A percentile compares a stretch with the other conserved stretches of the same genome.
These are phyloP conservation scores for Mastigias papua DNA, from an alignment of 30 jellyfish, hydroid and myxozoan genomes.

Conservation along the genomic window DNA sequence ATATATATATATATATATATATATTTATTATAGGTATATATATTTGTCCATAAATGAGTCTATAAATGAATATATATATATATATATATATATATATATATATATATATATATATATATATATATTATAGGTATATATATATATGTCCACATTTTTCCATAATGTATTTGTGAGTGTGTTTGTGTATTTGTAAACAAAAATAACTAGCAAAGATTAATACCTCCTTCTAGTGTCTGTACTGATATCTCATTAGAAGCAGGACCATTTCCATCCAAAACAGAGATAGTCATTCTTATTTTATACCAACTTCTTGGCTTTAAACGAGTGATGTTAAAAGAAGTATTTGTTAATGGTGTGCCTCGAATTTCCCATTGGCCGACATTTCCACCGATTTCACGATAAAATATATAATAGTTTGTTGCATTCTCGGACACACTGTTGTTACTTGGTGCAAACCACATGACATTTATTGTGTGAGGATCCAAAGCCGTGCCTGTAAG, in stretches of 20 bases:
- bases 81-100: too few relatives aligned
- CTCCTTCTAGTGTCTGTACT: conserved; percentile 58
- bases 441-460: neutral
- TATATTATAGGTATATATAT: too few relatives aligned
- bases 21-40: too few relatives aligned
- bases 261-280: conserved; percentile 60
- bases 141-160: too few relatives aligned
- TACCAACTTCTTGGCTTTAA: conserved; percentile 36
- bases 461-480: conserved; percentile 13
- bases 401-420: conserved; percentile 39
- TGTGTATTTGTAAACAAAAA: too few relatives aligned
- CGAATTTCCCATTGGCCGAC: conserved; percentile 59
- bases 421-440: neutral
- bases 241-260: conserved; percentile 49
- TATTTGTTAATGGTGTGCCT: conserved; percentile 5
- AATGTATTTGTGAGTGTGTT: too few relatives aligned
- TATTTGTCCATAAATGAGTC: too few relatives aligned
- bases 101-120: too few relatives aligned
- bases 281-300: conserved; percentile 28
- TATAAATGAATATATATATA: too few relatives aligned
- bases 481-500: conserved; percentile 34
- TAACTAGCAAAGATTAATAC: too few relatives aligned
- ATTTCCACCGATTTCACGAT: conserved; percentile 19
- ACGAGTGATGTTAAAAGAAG: conserved; percentile 13
- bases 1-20: too few relatives aligned